phyloP scores from a whole-genome alignment of 2,113 vertebrate genomes.

The Nothocercus nigrocapillus region DNA sequence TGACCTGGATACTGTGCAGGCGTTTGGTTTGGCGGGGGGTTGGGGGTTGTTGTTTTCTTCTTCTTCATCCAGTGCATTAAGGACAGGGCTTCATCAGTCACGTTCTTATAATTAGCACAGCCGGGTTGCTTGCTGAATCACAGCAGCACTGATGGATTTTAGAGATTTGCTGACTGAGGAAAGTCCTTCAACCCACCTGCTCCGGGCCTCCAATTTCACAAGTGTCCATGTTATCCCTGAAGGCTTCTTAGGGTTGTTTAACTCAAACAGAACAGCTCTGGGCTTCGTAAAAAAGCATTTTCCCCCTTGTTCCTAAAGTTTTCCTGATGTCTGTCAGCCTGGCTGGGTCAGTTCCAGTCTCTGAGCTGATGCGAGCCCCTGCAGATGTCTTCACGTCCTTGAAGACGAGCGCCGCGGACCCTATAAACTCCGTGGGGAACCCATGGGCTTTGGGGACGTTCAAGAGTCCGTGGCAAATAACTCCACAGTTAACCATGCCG shows the following conservation, averaged over 20 bases:
- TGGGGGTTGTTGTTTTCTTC: no score
- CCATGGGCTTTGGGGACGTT: neutral
- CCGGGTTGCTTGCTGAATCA: neutral
- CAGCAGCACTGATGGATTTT: neutral
- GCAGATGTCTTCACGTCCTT: constrained; percentile 33
- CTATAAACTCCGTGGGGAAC: constrained; percentile 9
- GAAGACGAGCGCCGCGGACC: constrained; percentile 22
- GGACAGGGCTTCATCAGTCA: neutral
- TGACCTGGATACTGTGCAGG: neutral
- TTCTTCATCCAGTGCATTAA: neutral
- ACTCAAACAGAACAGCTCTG: neutral
- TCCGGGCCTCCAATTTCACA: neutral
- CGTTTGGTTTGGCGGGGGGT: neutral
- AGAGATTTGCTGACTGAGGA: neutral
- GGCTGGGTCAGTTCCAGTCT: neutral
- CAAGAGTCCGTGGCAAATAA: constrained; percentile 41
- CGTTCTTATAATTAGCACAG: neutral
- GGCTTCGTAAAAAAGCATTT: constrained; percentile 5
- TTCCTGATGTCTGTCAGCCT: neutral
- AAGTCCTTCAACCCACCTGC: neutral
- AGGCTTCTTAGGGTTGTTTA: neutral
- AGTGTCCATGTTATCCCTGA: neutral
- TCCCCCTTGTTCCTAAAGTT: neutral
- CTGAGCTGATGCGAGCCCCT: neutral
- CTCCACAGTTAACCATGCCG: constrained; percentile 41